phyloP scores from a whole-genome alignment of 2,888 invertebrate species.

The Microdon myrmicae region DNA sequence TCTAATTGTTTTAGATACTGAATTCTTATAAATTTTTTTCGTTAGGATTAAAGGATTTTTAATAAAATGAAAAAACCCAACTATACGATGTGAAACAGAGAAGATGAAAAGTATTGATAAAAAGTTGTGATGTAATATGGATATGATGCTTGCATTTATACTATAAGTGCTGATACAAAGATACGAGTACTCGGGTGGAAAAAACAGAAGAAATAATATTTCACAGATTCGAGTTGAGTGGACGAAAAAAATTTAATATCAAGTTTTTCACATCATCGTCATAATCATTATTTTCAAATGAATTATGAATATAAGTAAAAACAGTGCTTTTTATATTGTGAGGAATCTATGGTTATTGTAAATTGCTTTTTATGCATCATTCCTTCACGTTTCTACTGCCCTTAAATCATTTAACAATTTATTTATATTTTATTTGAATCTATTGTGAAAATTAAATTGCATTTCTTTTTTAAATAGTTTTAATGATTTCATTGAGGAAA shows the following conservation, averaged over 20 bases:
- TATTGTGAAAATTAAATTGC: slow-evolving; percentile 4
- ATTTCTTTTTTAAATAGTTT: slow-evolving; percentile 1
- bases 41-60: slow-evolving; percentile 9
- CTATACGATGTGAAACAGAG: too few relatives aligned
- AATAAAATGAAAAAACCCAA: slow-evolving; percentile 9
- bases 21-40: slow-evolving; percentile 41
- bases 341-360: slow-evolving; percentile 65
- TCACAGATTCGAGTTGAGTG: slow-evolving; percentile 12
- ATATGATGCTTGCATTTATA: slow-evolving; percentile 34
- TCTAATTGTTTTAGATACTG: slow-evolving; percentile 13
- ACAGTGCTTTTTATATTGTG: slow-evolving; percentile 68
- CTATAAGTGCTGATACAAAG: too few relatives aligned
- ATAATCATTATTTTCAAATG: slow-evolving; percentile 48
- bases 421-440: slow-evolving; percentile 7
- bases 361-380: slow-evolving; percentile 44
- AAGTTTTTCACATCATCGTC: slow-evolving; percentile 45
- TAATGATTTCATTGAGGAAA: too few relatives aligned
- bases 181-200: slow-evolving; percentile 41
- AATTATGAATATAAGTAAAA: slow-evolving; percentile 47
- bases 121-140: slow-evolving; percentile 12
- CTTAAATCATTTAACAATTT: too few relatives aligned
- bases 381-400: slow-evolving; percentile 27
- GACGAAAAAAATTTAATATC: slow-evolving; percentile 48
- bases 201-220: slow-evolving; percentile 12
- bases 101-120: slow-evolving; percentile 1